Conservation (phyloP, 1,140 invertebrate genomes). For the Eumeta japonica region DNA sequence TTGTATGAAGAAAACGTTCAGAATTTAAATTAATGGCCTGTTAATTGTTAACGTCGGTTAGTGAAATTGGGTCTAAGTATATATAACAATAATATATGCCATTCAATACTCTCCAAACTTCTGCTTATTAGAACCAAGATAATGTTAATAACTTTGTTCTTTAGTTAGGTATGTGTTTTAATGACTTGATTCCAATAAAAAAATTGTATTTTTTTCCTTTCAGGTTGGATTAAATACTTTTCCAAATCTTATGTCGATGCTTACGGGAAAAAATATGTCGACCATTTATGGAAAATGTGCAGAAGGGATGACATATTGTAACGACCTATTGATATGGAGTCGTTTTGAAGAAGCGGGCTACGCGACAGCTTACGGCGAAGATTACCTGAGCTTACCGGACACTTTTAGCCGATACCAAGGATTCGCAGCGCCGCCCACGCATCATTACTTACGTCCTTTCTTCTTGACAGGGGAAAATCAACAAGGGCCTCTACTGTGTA, state of each 20-base stretch:
- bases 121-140: no score
- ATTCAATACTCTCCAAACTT: no score
- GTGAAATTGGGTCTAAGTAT: no score
- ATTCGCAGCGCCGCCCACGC: constrained; percentile 57
- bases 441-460: constrained; percentile 70
- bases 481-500: constrained; percentile 52
- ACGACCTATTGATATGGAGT: constrained; percentile 17
- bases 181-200: no score
- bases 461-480: constrained; percentile 57
- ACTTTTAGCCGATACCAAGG: constrained; percentile 20
- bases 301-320: constrained; percentile 26
- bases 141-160: no score
- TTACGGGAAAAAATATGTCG: constrained; percentile 61
- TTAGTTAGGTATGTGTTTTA: no score
- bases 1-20: no score
- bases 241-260: constrained; percentile 73
- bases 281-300: constrained; percentile 1
- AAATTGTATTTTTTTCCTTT: no score
- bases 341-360: constrained; percentile 19
- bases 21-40: no score
- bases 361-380: constrained; percentile 23
- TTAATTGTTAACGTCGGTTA: no score
- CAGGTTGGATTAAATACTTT: constrained; percentile 72
- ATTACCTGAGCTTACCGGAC: constrained; percentile 16
- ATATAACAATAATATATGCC: no score